These are phyloP conservation scores for Antidorcas marsupialis DNA, from an alignment of 2,113 vertebrate genomes.

Conservation along the genomic window DNA sequence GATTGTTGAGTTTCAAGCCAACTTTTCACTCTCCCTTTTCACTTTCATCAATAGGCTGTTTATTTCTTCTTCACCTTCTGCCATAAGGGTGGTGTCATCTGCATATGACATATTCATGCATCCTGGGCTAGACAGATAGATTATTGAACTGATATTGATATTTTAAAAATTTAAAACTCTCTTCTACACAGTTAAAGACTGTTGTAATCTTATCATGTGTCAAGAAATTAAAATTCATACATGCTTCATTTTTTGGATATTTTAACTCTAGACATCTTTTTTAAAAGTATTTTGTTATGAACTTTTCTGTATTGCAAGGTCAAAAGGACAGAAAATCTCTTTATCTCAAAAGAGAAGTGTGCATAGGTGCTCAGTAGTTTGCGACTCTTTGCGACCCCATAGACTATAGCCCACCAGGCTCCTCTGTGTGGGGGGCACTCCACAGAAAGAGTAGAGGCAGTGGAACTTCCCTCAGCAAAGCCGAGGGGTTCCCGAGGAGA, in stretches of 20 bases:
- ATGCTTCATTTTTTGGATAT: neutral
- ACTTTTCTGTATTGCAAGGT: slow-evolving; percentile 5
- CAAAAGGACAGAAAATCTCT: neutral
- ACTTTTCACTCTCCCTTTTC: neutral
- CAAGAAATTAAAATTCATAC: neutral
- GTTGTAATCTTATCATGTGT: neutral
- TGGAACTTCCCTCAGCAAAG: too few species aligned
- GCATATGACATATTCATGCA: neutral
- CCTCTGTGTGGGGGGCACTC: too few species aligned
- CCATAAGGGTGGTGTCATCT: neutral
- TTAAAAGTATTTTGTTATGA: neutral
- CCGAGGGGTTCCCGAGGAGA: too few species aligned
- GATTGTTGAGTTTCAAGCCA: neutral
- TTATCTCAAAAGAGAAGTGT: neutral
- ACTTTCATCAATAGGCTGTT: neutral
- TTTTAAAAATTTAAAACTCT: neutral
- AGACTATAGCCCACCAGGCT: neutral
- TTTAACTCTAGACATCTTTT: neutral
- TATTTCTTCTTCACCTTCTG: neutral
- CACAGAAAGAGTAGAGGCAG: too few species aligned
- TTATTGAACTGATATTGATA: neutral
- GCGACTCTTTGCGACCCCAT: rapidly evolving
- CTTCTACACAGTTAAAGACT: neutral
- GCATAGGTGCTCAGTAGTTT: neutral
- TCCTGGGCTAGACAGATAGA: neutral